Base-by-base conservation (phyloP, 2,797 vertebrate species). In the Glossophaga mutica region DNA sequence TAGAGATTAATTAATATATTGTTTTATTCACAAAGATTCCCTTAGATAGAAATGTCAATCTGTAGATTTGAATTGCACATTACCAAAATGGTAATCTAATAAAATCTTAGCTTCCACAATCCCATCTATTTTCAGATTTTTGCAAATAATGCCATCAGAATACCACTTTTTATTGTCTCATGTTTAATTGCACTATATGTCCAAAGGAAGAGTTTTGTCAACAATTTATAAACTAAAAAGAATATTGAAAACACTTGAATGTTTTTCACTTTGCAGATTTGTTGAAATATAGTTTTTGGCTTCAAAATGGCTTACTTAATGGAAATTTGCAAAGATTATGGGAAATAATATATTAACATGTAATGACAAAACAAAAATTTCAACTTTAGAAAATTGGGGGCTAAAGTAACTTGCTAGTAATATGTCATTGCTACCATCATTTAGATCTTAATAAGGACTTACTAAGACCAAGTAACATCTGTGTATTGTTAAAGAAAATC, bases 331-430 rank as follows among this genome's bases (percentile, higher is more conserved):
- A 87, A 71, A 78, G 42, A 79, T 84, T 67, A 39, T 57, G 21
- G 34, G 16, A 91, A 87, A 93, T 59, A 82, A 82, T 67, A 37
- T 32, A 34, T 50, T 62, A 85, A 46, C 79, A 94, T 37, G 0
- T 42, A 83, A 71, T 68, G 44, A 90, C 34, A 78, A 59, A 86
- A 7, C 29, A 88, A 82, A 92, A 73, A 29, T 96, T 90, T 82
- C 18, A 82, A 42, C 19, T 71, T 82, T 74, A 95, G 73, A 74
- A 94, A 92, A n/a, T 9, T 12, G 18, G 83, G 11, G 26, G 39
- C 67, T 90, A 90, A 96, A 70, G 55, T 84, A 85, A 90, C 74
- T 88, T 95, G 6, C 50, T 86, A 68, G 22, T 29, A n/a, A 65
- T 57, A 24, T 81, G 74, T 94, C 32, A 46, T 90, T 26, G 67